Evolutionary conservation across 2,113 vertebrate species (phyloP), one percentile per base, ranked within the genome.

Genomic region (Pachypanchax playfairii): DNA sequence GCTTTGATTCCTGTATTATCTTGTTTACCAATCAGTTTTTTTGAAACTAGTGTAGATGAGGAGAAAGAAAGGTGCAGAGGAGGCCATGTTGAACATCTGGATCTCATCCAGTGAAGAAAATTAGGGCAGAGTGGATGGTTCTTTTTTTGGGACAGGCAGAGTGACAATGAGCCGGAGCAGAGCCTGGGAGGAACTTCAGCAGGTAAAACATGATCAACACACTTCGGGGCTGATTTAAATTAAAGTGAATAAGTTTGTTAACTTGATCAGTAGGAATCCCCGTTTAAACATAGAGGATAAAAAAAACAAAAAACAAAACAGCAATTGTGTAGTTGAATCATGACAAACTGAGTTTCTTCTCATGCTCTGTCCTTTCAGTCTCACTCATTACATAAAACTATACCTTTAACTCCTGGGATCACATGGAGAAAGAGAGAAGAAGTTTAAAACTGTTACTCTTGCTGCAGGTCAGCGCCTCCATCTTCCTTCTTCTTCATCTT

Each of bases 391-490:
- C 85, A 75, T 80, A 70, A 86, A 88, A 92, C 90, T 84, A 87
- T 93, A 93, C 92, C 92, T 93, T 93, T 67, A 93, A 77, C 38
- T 93, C 91, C 92, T 93, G 86, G 89, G 79, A 85, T 86, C 85
- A 91, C 87, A 85, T 88, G 87, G 77, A 78, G 82, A 85, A 82
- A 91, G 76, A 92, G 77, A 91, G 70, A 89, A 92, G 70, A 90
- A 48, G 80, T 78, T 88, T 88, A 87, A 71, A 71, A 77, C 74
- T 75, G 78, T 90, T 87, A 90, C 65, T 75, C 54, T 75, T 63
- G 72, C 55, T 71, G 67, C 78, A 80, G 62, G 65, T 81, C 48
- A 59, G 69, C 50, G 42, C 53, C 36, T 41, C 75, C 65, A 82
- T 50, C 38, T 63, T 77, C 57, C 47, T 59, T 35, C 79, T 35